Evolutionary conservation across 2,113 vertebrate species (phyloP).

Genomic region (Corydoras sp.): DNA sequence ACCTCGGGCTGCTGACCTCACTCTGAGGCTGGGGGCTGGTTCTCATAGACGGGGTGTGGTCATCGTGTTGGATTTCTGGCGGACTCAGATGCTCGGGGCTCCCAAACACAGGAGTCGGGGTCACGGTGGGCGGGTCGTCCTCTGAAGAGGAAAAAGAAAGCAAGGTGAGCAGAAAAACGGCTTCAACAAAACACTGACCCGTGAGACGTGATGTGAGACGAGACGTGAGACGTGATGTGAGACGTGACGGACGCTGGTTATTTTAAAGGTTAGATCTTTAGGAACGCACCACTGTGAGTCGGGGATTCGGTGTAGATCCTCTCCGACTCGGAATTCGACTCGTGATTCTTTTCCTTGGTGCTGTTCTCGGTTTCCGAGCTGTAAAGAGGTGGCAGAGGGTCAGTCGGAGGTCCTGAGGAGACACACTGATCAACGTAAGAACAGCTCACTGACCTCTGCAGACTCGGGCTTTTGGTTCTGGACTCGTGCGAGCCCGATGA

Average conservation of each 20-base stretch:
- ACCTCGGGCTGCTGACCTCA: slow-evolving; percentile 54
- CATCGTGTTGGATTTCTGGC: slow-evolving; percentile 44
- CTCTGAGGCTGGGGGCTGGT: slow-evolving; percentile 45
- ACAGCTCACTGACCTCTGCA: slow-evolving; percentile 59
- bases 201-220: too few relatives aligned
- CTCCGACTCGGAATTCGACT: slow-evolving; percentile 65
- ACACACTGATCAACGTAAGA: background rate
- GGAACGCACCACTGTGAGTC: slow-evolving; percentile 65
- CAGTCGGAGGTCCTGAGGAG: background rate
- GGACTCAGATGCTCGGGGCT: slow-evolving; percentile 59
- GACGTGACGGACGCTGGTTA: too few relatives aligned
- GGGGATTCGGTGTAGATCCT: slow-evolving; percentile 63
- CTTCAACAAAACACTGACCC: too few relatives aligned
- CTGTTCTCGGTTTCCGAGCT: slow-evolving; percentile 73
- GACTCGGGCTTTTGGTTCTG: slow-evolving; percentile 64
- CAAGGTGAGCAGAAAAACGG: too few relatives aligned
- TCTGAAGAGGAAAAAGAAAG: slow-evolving; percentile 35
- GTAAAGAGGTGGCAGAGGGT: slow-evolving; percentile 1
- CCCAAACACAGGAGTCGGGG: slow-evolving; percentile 49
- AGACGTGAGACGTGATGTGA: too few relatives aligned
- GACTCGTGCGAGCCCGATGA: slow-evolving; percentile 68
- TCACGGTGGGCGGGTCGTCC: slow-evolving; percentile 56
- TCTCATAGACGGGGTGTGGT: slow-evolving; percentile 30
- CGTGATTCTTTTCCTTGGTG: slow-evolving; percentile 57
- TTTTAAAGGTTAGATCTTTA: too few relatives aligned